Evolutionary conservation across 2,113 vertebrate genomes (phyloP), one percentile per base, ranked within the genome.

Genomic region (Cichladusa arquata): DNA sequence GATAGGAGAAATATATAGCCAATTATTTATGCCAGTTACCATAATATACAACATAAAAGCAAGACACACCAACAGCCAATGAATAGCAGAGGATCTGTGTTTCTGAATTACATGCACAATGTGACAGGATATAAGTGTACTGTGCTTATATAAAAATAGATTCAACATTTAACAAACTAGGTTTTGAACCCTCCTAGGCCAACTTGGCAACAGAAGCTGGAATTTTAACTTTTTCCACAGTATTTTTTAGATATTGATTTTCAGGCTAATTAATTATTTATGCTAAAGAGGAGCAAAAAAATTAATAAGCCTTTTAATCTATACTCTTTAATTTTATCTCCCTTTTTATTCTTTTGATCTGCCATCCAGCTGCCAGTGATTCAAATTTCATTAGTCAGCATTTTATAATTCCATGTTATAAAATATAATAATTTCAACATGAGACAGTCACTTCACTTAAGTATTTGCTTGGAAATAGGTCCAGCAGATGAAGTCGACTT

Each of bases 91-190:
- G n/a, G 42, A 81, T 67, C 44, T 42, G 28, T 60, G 56, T 73
- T 66, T 61, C 76, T 86, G 77, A 95, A 92, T 70, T 60, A 69
- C 77, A 90, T 31, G 65, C 40, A 74, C 25, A 45, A 10, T 56
- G 29, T 91, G 45, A 90, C 22, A 87, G 64, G 45, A 78, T 70
- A 72, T 25, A 67, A 62, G 34, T 50, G 48, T 51, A 84, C 20
- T 56, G 58, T 25, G 9, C 67, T 91, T 61, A 58, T 96, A 90
- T 79, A 96, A 97, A 96, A 95, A 96, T 95, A 96, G 71, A 95
- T 31, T 84, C 66, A 92, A 54, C 26, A 12, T 56, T 89, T 81
- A 92, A 78, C 91, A 36, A 89, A 58, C 24, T 66, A 33, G 25
- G n/a, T 12, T 73, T n/a, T 36, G 34, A 92, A 86, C 14, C 86